A percentile compares a stretch with the other conserved stretches of the same genome.
Evolutionary conservation across 2,888 invertebrate species (phyloP).

Genomic region (Danaus chrysippus): DNA sequence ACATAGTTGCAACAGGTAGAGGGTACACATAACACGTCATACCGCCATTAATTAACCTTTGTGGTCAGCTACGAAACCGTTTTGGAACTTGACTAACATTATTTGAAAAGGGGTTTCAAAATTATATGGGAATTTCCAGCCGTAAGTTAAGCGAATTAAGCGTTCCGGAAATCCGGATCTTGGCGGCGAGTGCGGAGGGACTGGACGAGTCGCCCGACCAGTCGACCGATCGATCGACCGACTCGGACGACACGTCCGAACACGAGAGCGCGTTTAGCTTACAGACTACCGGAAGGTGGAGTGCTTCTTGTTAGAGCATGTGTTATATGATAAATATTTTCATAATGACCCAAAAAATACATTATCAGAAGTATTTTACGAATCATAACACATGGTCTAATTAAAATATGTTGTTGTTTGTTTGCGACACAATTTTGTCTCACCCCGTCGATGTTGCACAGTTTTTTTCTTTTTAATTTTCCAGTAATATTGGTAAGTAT

Average conservation of each 20-base stretch:
- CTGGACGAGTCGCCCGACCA: constrained; percentile 74
- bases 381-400: constrained; percentile 30
- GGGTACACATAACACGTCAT: background rate
- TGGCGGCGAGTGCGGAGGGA: constrained; percentile 90
- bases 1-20: too few species aligned
- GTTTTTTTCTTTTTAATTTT: background rate
- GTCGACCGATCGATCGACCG: constrained; percentile 23
- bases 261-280: constrained; percentile 76
- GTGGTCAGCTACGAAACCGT: background rate
- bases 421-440: constrained; percentile 14
- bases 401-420: constrained; percentile 46
- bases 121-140: constrained; percentile 64
- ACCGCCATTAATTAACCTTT: background rate
- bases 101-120: constrained; percentile 23
- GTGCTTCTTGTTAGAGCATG: constrained; percentile 28
- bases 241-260: constrained; percentile 64
- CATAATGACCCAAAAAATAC: background rate
- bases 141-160: constrained; percentile 86
- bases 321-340: constrained; percentile 9
- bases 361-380: background rate
- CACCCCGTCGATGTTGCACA: constrained; percentile 5
- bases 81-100: background rate
- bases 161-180: constrained; percentile 89
- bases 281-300: constrained; percentile 69
- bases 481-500: background rate